Evolutionary conservation across 2,888 invertebrate species (phyloP).

Genomic region (Scelioninae gen. 1): DNA sequence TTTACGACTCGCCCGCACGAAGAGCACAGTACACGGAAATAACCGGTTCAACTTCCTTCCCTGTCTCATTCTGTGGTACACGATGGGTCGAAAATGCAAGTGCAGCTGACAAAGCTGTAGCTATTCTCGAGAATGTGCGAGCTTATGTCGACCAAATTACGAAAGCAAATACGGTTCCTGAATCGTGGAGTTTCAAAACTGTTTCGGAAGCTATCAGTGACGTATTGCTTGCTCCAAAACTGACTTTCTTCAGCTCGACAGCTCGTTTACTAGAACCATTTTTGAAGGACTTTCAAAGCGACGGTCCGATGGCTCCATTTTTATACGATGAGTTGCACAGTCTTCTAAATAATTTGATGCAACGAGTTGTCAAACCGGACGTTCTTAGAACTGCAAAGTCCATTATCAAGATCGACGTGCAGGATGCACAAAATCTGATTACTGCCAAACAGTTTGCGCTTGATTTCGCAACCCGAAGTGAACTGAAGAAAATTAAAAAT

Average conservation of each 20-base stretch:
- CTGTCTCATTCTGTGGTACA: conserved; percentile 73
- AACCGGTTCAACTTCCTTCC: conserved; percentile 69
- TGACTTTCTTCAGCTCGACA: conserved; percentile 63
- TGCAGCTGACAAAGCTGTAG: conserved; percentile 65
- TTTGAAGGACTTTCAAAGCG: conserved; percentile 66
- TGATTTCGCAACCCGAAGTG: conserved; percentile 48
- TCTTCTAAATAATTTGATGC: no score
- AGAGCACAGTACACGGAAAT: conserved; percentile 71
- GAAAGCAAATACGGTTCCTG: conserved; percentile 5
- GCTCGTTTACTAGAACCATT: conserved; percentile 67
- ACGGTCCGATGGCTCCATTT: conserved; percentile 65
- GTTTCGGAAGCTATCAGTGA: conserved; percentile 48
- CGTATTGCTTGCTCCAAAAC: conserved; percentile 54
- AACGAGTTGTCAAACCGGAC: conserved; percentile 19
- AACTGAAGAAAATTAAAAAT: conserved; percentile 44
- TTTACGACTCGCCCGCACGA: conserved; percentile 75
- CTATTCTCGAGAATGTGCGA: conserved; percentile 63
- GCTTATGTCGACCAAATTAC: conserved; percentile 56
- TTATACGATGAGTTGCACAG: conserved; percentile 19
- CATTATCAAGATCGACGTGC: conserved; percentile 34
- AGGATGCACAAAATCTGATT: conserved; percentile 41
- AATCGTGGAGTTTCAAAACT: conserved; percentile 52
- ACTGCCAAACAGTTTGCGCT: conserved; percentile 46
- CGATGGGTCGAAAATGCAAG: conserved; percentile 73
- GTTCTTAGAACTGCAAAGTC: conserved; percentile 32